Evolutionary conservation across 2,797 vertebrate species (phyloP).

Genomic region (Notolabrus celidotus): DNA sequence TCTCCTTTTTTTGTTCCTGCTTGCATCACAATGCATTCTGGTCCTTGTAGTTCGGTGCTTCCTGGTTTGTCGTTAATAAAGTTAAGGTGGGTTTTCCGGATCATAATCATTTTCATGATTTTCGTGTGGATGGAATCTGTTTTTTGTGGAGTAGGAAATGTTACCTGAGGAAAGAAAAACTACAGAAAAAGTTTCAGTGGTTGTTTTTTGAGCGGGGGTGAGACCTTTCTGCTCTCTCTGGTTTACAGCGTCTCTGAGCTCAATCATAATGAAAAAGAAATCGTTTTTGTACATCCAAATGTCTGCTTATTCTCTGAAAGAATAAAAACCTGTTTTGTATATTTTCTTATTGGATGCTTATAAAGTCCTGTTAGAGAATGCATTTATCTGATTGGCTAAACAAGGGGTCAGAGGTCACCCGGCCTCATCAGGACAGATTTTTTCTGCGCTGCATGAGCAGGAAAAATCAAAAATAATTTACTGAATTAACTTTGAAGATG

Average conservation of each 20-base stretch:
- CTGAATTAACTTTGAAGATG: conserved; percentile 37
- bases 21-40: conserved; percentile 83
- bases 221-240: conserved; percentile 32
- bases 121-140: conserved; percentile 63
- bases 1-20: conserved; percentile 75
- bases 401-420: conserved; percentile 44
- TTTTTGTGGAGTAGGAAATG: conserved; percentile 70
- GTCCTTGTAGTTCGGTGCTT: conserved; percentile 82
- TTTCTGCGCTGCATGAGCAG: conserved; percentile 63
- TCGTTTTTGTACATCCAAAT: conserved; percentile 59
- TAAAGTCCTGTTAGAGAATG: conserved; percentile 58
- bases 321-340: conserved; percentile 60
- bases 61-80: conserved; percentile 34
- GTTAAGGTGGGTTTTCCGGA: conserved; percentile 14
- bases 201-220: conserved; percentile 70
- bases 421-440: conserved; percentile 28
- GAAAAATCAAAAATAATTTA: conserved; percentile 48
- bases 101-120: conserved; percentile 58
- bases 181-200: conserved; percentile 29
- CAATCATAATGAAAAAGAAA: conserved; percentile 15
- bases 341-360: conserved; percentile 77
- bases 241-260: conserved; percentile 40
- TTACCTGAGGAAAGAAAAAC: conserved; percentile 46
- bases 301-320: conserved; percentile 63
- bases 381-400: conserved; percentile 62